These are phyloP conservation scores for Thaumatotibia leucotreta DNA, from an alignment of 1,140 invertebrate genomes.

Conservation along the genomic window DNA sequence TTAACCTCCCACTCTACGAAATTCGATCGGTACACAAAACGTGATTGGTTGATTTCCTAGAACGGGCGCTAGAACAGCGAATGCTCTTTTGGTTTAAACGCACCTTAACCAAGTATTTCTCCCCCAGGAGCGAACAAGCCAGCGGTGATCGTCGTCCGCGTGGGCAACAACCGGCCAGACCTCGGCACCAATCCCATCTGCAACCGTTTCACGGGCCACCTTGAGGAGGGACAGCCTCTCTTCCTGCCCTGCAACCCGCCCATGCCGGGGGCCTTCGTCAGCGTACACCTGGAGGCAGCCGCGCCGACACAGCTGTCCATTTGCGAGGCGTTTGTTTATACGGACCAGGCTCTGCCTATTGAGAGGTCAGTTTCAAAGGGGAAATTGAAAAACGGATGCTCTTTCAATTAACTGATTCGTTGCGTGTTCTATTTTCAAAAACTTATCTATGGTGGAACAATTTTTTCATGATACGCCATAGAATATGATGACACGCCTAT, in stretches of 20 bases:
- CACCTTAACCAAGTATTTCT: slow-evolving; percentile 20
- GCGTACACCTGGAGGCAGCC: slow-evolving; percentile 90
- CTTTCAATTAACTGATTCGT: too few species aligned
- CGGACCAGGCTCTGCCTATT: slow-evolving; percentile 95
- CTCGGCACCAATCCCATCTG: slow-evolving; percentile 95
- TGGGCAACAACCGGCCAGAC: slow-evolving; percentile 96
- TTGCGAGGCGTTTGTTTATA: slow-evolving; percentile 97
- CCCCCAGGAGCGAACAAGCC: slow-evolving; percentile 76
- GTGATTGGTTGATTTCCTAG: too few species aligned
- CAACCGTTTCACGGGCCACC: slow-evolving; percentile 89
- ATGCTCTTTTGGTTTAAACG: slow-evolving; percentile 23
- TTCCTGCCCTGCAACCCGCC: slow-evolving; percentile 96
- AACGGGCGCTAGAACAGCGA: slow-evolving; percentile 41
- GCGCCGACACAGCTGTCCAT: slow-evolving; percentile 87
- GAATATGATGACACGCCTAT: too few species aligned
- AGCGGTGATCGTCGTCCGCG: slow-evolving; percentile 92
- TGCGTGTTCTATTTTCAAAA: too few species aligned
- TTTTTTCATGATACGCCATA: too few species aligned
- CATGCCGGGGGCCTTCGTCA: slow-evolving; percentile 96
- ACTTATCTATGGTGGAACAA: too few species aligned
- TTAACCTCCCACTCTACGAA: too few species aligned
- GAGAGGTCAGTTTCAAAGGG: slow-evolving; percentile 71
- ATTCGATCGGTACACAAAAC: too few species aligned
- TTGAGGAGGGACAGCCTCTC: slow-evolving; percentile 93
- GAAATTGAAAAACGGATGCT: too few species aligned